phyloP scores from a whole-genome alignment of 1,140 invertebrate genomes.

The Rhopalosiphum padi region DNA sequence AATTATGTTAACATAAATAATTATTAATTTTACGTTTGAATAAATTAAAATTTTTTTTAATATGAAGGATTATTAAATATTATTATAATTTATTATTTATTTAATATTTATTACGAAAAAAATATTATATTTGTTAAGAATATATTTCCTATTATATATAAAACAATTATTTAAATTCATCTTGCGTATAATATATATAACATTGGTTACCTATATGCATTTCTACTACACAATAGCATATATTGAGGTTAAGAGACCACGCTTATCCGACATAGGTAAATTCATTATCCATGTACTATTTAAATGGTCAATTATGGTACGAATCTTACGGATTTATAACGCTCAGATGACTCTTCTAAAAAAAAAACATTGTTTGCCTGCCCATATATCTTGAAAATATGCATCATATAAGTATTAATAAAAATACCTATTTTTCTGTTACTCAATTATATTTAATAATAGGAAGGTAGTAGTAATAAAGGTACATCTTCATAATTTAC shows the following conservation, averaged over 20 bases:
- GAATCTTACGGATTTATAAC: constrained; percentile 50
- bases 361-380: constrained; percentile 32
- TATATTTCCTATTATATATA: not conserved
- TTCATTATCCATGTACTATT: constrained; percentile 51
- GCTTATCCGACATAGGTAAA: constrained; percentile 51
- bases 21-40: not conserved
- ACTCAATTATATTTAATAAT: constrained; percentile 17
- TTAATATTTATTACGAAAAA: not conserved
- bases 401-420: not conserved
- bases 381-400: not conserved
- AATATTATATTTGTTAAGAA: not conserved
- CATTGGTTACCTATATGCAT: constrained; percentile 1
- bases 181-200: not conserved
- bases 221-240: constrained; percentile 34
- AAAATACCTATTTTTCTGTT: not conserved
- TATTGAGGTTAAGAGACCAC: constrained; percentile 49
- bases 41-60: not conserved
- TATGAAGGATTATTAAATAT: not conserved
- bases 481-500: not conserved
- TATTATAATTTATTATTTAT: no score
- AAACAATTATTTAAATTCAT: not conserved
- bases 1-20: not conserved
- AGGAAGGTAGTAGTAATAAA: not conserved
- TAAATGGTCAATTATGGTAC: constrained; percentile 52
- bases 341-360: constrained; percentile 48